Conservation (phyloP, 2,113 vertebrate genomes). For the Cygnus buccinator region DNA sequence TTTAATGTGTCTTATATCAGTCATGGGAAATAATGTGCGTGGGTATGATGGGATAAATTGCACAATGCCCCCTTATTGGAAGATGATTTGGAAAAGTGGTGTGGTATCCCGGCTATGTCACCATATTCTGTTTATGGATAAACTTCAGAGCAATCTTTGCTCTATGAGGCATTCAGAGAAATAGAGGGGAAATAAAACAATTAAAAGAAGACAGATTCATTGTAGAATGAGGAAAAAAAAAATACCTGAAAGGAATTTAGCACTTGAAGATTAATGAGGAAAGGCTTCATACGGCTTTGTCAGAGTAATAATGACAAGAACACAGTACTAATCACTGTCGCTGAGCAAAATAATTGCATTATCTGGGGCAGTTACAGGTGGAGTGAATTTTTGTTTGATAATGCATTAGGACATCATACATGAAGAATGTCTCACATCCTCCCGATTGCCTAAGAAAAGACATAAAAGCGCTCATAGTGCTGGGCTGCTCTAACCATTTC, state of each 20-base stretch:
- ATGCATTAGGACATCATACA: neutral
- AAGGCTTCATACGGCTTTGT: neutral
- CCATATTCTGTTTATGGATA: neutral
- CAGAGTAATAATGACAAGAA: neutral
- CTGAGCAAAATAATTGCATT: neutral
- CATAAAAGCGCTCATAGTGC: neutral
- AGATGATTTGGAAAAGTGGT: neutral
- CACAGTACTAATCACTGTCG: neutral
- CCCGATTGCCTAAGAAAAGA: constrained; percentile 13
- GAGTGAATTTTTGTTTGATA: constrained; percentile 15
- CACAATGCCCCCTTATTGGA: neutral
- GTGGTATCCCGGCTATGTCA: neutral
- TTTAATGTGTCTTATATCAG: neutral
- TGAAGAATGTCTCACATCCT: neutral
- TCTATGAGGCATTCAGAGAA: neutral
- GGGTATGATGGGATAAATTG: neutral
- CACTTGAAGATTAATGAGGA: neutral
- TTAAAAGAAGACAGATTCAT: neutral
- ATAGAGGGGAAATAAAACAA: neutral
- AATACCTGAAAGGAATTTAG: neutral
- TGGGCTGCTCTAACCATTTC: neutral
- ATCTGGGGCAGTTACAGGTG: constrained; percentile 31
- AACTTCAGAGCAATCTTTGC: neutral
- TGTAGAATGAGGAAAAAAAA: neutral
- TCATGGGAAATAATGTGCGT: rapidly evolving